These are phyloP conservation scores for Megaleporinus macrocephalus DNA, from an alignment of 2,113 vertebrate genomes.

Conservation along the genomic window DNA sequence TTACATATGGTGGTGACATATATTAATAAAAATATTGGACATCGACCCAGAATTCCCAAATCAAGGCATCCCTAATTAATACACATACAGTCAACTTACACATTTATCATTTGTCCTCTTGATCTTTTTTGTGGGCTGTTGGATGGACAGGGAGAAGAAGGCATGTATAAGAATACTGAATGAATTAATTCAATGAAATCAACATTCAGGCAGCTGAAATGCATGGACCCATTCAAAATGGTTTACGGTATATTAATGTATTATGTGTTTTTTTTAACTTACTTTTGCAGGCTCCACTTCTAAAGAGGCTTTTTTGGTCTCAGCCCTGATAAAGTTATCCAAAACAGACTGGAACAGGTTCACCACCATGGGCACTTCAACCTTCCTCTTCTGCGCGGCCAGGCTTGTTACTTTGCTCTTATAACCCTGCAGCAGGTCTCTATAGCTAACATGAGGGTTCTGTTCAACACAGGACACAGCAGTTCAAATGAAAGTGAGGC, in stretches of 20 bases:
- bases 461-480: slow-evolving; percentile 57
- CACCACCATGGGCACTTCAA: slow-evolving; percentile 88
- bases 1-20: too few species aligned
- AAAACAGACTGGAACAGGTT: slow-evolving; percentile 95
- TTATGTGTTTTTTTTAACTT: not conserved
- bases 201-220: too few species aligned
- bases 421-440: slow-evolving; percentile 90
- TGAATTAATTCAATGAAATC: too few species aligned
- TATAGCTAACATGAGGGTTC: slow-evolving; percentile 91
- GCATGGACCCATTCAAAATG: too few species aligned
- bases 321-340: slow-evolving; percentile 88
- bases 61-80: too few species aligned
- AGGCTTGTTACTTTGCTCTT: slow-evolving; percentile 83
- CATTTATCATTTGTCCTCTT: slow-evolving; percentile 88
- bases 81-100: slow-evolving; percentile 76
- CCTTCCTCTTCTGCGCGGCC: slow-evolving; percentile 77
- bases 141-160: slow-evolving; percentile 13
- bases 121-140: slow-evolving; percentile 80
- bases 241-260: too few species aligned
- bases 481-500: not conserved
- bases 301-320: slow-evolving; percentile 76
- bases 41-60: too few species aligned
- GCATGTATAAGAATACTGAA: too few species aligned
- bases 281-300: slow-evolving; percentile 85
- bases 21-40: too few species aligned